Percentiles rank a stretch among this genome's conserved stretches.
phyloP scores from a whole-genome alignment of 1,140 invertebrate genomes.

The Drosophila albomicans region DNA sequence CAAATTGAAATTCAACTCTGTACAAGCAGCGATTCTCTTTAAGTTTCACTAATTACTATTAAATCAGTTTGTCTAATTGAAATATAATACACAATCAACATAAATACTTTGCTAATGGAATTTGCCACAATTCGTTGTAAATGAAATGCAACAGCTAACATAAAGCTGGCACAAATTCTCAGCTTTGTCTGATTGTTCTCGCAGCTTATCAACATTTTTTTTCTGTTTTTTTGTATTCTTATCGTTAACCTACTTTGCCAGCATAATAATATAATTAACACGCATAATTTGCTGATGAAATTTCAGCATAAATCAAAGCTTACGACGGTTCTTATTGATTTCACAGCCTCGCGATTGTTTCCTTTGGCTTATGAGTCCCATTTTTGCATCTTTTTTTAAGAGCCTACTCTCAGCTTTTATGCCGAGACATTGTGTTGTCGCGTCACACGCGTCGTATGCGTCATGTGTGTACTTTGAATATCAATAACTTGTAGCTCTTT shows the following conservation, averaged over 20 bases:
- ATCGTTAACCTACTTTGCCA: not conserved
- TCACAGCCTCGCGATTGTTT: not conserved
- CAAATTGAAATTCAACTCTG: too few species aligned
- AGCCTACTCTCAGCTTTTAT: not conserved
- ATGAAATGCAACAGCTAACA: not conserved
- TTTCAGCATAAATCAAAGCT: slow-evolving; percentile 1
- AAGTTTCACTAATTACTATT: not conserved
- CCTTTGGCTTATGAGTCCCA: not conserved
- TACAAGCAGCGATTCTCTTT: not conserved
- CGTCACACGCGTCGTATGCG: slow-evolving; percentile 35
- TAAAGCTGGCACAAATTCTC: not conserved
- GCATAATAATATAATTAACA: slow-evolving; percentile 15
- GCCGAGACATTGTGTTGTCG: not conserved
- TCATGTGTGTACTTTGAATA: slow-evolving; percentile 46
- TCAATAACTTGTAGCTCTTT: slow-evolving; percentile 45
- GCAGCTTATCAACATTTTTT: not conserved
- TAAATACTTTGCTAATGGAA: not conserved
- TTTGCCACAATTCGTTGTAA: not conserved
- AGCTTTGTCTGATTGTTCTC: not conserved
- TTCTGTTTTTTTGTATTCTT: not conserved
- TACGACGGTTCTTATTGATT: slow-evolving; percentile 6
- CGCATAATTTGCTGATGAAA: not conserved
- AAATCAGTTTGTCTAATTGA: not conserved
- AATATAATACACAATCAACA: not conserved
- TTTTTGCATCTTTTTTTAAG: slow-evolving; percentile 3